Evolutionary conservation across 2,113 vertebrate genomes (phyloP).

Genomic region (Sisor rabdophorus): DNA sequence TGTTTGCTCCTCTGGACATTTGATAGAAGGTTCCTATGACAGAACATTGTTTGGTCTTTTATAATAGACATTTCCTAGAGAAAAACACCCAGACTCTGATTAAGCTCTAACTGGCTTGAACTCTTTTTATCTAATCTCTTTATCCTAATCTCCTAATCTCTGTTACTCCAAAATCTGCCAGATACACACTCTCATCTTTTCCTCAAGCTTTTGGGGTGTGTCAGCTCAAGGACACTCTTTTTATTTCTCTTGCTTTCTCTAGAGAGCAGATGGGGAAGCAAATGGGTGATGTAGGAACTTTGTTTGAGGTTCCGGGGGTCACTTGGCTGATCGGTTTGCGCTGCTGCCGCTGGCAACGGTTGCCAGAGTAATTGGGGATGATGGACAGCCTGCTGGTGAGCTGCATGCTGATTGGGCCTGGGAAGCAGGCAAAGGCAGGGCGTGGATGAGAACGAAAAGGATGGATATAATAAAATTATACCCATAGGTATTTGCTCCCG

Average conservation of each 20-base stretch:
- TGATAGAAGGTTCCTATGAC: not conserved
- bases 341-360: slow-evolving; percentile 44
- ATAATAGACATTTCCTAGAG: not conserved
- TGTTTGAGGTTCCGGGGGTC: slow-evolving; percentile 43
- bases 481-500: not conserved
- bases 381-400: slow-evolving; percentile 51
- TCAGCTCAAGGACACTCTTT: slow-evolving; percentile 16
- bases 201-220: slow-evolving; percentile 17
- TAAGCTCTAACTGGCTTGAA: slow-evolving; percentile 17
- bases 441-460: slow-evolving; percentile 23
- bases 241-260: not conserved
- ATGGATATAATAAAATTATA: slow-evolving; percentile 16
- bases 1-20: not conserved
- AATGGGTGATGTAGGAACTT: slow-evolving; percentile 33
- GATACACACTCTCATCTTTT: slow-evolving; percentile 10
- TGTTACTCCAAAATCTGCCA: not conserved
- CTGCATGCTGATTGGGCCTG: slow-evolving; percentile 50
- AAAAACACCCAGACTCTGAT: slow-evolving; percentile 9
- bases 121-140: slow-evolving; percentile 7
- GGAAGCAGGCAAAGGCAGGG: slow-evolving; percentile 28
- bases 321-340: slow-evolving; percentile 44
- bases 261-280: slow-evolving; percentile 30
- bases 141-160: slow-evolving; percentile 23
- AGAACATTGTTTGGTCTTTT: not conserved
- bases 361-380: slow-evolving; percentile 54